Conservation (phyloP, 2,113 vertebrate species). For the Theristicus caerulescens region DNA sequence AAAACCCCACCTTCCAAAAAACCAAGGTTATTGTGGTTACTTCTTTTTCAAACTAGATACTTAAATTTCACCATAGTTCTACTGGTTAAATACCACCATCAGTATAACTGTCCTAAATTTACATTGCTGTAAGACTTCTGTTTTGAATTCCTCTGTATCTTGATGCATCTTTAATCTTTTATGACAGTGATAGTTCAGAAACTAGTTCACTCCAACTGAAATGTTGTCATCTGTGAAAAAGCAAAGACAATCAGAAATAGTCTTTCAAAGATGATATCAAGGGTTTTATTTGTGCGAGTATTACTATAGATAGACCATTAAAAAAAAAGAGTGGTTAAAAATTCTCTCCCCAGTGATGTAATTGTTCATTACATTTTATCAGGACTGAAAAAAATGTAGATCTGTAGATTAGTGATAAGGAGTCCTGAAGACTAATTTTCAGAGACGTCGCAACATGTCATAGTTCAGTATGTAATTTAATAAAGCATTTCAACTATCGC, state of each 20-base stretch:
- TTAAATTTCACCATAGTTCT: neutral
- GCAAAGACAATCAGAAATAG: neutral
- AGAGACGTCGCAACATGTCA: neutral
- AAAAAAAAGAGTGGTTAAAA: neutral
- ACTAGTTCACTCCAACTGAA: neutral
- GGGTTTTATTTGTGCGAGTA: neutral
- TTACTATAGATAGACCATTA: neutral
- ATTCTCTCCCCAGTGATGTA: neutral
- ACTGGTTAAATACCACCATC: neutral
- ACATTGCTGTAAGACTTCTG: neutral
- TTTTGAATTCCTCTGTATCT: neutral
- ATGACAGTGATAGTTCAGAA: neutral
- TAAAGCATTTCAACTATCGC: neutral
- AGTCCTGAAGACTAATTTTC: neutral
- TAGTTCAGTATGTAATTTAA: neutral
- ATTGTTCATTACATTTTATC: neutral
- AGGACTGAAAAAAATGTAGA: neutral
- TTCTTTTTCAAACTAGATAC: neutral
- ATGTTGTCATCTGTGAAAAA: neutral
- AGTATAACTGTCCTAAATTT: neutral
- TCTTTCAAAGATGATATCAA: neutral
- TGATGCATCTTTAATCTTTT: neutral
- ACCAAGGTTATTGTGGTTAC: neutral
- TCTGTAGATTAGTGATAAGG: neutral
- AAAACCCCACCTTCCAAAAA: neutral